Conservation (phyloP, 2,797 vertebrate species). For the Ciconia nigra region DNA sequence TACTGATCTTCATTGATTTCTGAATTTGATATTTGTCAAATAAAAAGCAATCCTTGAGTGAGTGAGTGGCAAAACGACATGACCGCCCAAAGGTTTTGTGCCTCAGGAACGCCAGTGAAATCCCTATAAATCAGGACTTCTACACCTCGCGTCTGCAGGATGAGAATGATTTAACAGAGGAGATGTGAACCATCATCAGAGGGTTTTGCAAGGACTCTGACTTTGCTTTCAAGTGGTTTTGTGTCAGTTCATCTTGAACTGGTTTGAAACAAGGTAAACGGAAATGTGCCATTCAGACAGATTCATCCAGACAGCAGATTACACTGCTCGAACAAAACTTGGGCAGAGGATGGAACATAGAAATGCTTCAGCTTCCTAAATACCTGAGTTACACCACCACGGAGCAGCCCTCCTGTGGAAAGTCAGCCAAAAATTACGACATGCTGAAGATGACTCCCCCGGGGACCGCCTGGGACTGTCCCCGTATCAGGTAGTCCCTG, state of each 20-base stretch:
- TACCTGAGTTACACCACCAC: background rate
- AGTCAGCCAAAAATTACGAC: background rate
- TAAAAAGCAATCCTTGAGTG: background rate
- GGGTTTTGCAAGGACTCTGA: background rate
- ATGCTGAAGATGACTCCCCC: background rate
- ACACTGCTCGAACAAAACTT: background rate
- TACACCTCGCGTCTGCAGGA: background rate
- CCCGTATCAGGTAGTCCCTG: background rate
- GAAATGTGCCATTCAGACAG: background rate
- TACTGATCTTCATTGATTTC: background rate
- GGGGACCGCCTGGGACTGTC: rapidly evolving
- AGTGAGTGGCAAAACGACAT: rapidly evolving
- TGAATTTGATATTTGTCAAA: background rate
- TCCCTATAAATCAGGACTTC: background rate
- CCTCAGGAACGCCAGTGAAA: background rate
- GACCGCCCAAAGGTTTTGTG: background rate
- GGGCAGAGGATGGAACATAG: background rate
- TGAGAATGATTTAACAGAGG: background rate
- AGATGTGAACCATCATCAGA: background rate
- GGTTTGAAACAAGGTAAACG: background rate
- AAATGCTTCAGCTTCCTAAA: background rate
- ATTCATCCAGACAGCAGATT: background rate
- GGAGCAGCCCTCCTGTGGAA: background rate
- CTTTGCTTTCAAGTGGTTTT: background rate
- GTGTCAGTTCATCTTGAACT: background rate